Evolutionary conservation across 2,797 vertebrate species (phyloP).

Genomic region (Sus cebifrons): DNA sequence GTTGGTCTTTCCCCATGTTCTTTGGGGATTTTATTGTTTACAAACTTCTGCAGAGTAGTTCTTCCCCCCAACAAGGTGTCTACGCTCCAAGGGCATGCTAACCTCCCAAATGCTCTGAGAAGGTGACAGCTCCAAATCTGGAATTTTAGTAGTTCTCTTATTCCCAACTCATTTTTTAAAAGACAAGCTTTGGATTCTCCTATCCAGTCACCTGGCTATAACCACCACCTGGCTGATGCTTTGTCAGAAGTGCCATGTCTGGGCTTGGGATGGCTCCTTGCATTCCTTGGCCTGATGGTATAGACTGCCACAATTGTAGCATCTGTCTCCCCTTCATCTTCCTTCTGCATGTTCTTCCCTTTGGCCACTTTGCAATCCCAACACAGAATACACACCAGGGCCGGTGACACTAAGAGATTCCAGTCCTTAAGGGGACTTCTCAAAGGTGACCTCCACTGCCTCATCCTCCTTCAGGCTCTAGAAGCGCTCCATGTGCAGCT

Average conservation of each 20-base stretch:
- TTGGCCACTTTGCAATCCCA: constrained; percentile 95
- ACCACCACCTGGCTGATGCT: constrained; percentile 96
- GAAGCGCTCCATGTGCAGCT: constrained; percentile 97
- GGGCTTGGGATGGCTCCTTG: constrained; percentile 96
- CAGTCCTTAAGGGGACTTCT: constrained; percentile 95
- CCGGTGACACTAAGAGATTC: constrained; percentile 95
- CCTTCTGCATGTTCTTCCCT: constrained; percentile 94
- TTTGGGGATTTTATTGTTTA: constrained; percentile 90
- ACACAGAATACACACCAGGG: constrained; percentile 93
- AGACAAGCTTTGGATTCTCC: background rate
- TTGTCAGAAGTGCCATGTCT: constrained; percentile 97
- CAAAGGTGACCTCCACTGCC: constrained; percentile 95
- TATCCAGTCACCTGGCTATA: background rate
- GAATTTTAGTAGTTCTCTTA: constrained; percentile 65
- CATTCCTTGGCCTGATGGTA: constrained; percentile 89
- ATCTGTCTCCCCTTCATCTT: constrained; percentile 95
- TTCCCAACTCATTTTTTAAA: constrained; percentile 18
- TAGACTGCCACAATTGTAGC: constrained; percentile 95
- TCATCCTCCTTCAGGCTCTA: constrained; percentile 97
- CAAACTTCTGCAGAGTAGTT: constrained; percentile 80
- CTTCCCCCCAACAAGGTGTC: background rate
- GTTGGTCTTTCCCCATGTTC: constrained; percentile 84
- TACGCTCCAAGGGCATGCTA: constrained; percentile 48
- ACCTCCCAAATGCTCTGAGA: constrained; percentile 50
- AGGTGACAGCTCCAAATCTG: constrained; percentile 41